phyloP scores from a whole-genome alignment of 2,113 vertebrate genomes.

The Odontesthes bonariensis region DNA sequence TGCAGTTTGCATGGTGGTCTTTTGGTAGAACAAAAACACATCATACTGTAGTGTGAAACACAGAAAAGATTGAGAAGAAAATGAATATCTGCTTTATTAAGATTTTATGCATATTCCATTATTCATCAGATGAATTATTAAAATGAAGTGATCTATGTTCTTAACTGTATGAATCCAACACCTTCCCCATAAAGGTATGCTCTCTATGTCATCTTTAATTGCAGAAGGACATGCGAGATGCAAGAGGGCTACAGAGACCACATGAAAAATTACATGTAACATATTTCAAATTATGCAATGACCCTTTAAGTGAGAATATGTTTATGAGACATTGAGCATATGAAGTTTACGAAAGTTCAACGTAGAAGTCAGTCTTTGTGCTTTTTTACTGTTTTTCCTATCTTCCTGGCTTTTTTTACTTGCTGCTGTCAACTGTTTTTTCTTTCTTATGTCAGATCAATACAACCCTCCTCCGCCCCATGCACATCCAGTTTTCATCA shows the following conservation, averaged over 20 bases:
- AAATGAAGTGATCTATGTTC: slow-evolving; percentile 61
- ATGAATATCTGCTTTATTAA: slow-evolving; percentile 65
- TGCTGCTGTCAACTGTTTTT: neutral
- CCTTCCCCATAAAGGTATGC: slow-evolving; percentile 11
- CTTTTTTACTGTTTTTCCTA: neutral
- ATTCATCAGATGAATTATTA: slow-evolving; percentile 79
- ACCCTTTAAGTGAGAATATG: neutral
- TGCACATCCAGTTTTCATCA: slow-evolving; percentile 6
- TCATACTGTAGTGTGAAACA: slow-evolving; percentile 15
- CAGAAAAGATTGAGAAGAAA: slow-evolving; percentile 19
- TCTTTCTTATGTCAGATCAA: neutral
- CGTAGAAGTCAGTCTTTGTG: neutral
- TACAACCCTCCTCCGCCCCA: neutral
- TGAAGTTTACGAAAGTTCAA: neutral
- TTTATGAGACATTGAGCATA: neutral
- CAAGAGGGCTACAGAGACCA: slow-evolving; percentile 3
- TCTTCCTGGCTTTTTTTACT: neutral
- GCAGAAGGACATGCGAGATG: slow-evolving; percentile 6
- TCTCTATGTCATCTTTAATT: slow-evolving; percentile 45
- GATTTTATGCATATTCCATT: slow-evolving; percentile 72
- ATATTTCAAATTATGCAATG: slow-evolving; percentile 5
- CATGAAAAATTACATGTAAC: neutral
- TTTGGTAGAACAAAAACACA: slow-evolving; percentile 43
- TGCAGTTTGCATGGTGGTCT: slow-evolving; percentile 13
- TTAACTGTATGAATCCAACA: slow-evolving; percentile 19